phyloP scores from a whole-genome alignment of 2,888 invertebrate genomes.

The Achlya flavicornis region DNA sequence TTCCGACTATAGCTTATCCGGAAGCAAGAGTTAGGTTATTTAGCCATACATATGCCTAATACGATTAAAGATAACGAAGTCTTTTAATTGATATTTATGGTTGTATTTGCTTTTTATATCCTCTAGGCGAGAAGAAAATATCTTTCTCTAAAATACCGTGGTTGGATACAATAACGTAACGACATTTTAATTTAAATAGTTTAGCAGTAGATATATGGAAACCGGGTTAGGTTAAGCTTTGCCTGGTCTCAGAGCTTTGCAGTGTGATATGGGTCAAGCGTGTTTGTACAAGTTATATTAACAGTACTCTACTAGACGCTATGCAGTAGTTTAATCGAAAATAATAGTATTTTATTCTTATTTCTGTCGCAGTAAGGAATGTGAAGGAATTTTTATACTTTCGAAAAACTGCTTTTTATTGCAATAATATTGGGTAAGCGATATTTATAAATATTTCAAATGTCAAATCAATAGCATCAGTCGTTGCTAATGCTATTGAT shows the following conservation, averaged over 20 bases:
- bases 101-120: not conserved
- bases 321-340: not conserved
- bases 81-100: not conserved
- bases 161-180: constrained; percentile 33
- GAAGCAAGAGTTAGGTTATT: too few species aligned
- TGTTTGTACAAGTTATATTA: constrained; percentile 56
- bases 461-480: too few species aligned
- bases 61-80: too few species aligned
- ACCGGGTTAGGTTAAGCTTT: constrained; percentile 52
- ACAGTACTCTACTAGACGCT: constrained; percentile 11
- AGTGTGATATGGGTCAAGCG: constrained; percentile 57
- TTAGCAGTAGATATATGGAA: constrained; percentile 38
- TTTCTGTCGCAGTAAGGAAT: not conserved
- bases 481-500: too few species aligned
- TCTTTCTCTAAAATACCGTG: constrained; percentile 24
- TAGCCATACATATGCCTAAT: too few species aligned
- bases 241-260: constrained; percentile 40
- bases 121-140: not conserved
- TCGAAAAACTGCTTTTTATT: too few species aligned
- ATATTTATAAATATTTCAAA: too few species aligned
- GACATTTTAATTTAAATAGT: constrained; percentile 49
- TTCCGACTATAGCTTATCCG: too few species aligned
- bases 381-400: too few species aligned
- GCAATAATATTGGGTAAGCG: too few species aligned
- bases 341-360: not conserved